Conservation (phyloP, 2,888 invertebrate genomes). For the Marasmarcha lunaedactyla region DNA sequence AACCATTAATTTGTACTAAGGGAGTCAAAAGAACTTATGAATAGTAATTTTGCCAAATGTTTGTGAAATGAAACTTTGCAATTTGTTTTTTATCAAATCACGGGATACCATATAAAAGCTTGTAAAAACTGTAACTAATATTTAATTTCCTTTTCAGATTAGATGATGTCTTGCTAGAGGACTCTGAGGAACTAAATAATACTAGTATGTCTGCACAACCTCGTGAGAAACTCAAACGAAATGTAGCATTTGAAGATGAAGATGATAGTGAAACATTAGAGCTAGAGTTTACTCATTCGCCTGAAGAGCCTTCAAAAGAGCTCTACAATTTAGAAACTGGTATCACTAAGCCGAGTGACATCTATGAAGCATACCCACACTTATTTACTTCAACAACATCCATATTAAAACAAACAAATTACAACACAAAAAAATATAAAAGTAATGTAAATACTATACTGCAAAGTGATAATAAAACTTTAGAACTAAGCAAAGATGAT, state of each 20-base stretch:
- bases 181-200: constrained; percentile 15
- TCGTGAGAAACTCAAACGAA: constrained; percentile 19
- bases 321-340: constrained; percentile 33
- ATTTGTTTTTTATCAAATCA: no score
- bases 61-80: no score
- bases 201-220: background rate
- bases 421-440: constrained; percentile 17
- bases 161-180: constrained; percentile 37
- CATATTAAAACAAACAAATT: constrained; percentile 50
- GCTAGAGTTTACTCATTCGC: constrained; percentile 43
- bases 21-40: no score
- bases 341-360: constrained; percentile 52
- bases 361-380: constrained; percentile 38
- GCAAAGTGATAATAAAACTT: background rate
- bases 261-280: constrained; percentile 43
- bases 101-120: no score
- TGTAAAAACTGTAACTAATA: no score
- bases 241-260: constrained; percentile 51
- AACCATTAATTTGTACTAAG: no score
- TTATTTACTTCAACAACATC: constrained; percentile 36
- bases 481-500: background rate
- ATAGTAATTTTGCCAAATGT: no score
- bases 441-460: constrained; percentile 6
- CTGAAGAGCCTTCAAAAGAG: constrained; percentile 23
- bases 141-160: constrained; percentile 23